Base-by-base conservation (phyloP, 92 coral and sea anemone genomes). In the Parazoanthus swiftii region DNA sequence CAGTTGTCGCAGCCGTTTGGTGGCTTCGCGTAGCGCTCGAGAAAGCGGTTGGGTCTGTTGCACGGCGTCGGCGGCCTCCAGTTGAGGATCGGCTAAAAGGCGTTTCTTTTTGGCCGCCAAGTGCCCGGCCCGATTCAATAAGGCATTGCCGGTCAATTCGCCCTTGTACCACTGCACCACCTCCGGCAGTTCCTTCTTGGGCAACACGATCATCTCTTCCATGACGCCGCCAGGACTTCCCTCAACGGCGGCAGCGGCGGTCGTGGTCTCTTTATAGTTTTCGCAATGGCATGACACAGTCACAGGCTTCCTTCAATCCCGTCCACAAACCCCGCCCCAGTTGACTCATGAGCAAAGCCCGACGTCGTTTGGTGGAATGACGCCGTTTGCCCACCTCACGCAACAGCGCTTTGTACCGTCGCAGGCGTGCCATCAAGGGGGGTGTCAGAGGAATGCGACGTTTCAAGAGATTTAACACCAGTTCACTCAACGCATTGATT, bases 361-460 rank as follows among this genome's bases (percentile, higher is more conserved):
- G 88, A 4, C 88, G 88, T 15, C 67, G 76, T 67, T 88, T 88
- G 88, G 59, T 15, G 23, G 90, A 88, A 48, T 88, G 51, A 35
- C 75, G 43, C 2, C 88, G 86, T 88, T 88, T 88, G 42, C 88
- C 90, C 88, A 80, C 88, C 20, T 88, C 86, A 43, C 77, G 90
- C 46, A 67, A 80, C 3, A 88, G 48, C 77, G 77, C 4, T 88
- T 81, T 86, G 70, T 76, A 86, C 25, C 89, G 74, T 33, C 89
- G n/a, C 84, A 86, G 39, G 1, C 85, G 85, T 0, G 89, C 85
- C 85, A 86, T 86, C 75, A 54, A 3, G n/a, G 75, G 89, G 0
- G 89, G 89, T 0, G 85, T 86, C 54, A 76, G 75, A 36, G 89
- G 89, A 76, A 76, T 76, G n/a, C 82, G 82, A 7, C 66, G 66